phyloP scores from a whole-genome alignment of 2,113 vertebrate genomes.

The Abramis brama region DNA sequence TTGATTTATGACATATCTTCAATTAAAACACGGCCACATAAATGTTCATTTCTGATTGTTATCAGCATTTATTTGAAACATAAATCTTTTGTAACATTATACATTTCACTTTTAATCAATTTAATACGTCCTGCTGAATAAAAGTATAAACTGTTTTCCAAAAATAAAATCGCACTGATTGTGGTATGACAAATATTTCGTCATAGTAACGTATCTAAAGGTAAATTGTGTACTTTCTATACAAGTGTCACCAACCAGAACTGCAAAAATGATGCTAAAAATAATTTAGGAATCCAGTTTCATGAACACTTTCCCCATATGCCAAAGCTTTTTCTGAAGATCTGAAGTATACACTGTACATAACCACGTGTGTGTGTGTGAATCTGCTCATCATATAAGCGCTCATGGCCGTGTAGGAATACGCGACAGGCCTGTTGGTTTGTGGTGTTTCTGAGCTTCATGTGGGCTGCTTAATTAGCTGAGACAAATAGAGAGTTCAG shows the following conservation, averaged over 20 bases:
- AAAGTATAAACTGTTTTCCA: background rate
- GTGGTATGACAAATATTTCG: too few relatives aligned
- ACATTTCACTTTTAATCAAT: background rate
- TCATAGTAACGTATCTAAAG: too few relatives aligned
- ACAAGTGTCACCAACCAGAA: too few relatives aligned
- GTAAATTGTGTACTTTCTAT: too few relatives aligned
- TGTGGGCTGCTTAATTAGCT: conserved; percentile 68
- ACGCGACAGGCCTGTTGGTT: background rate
- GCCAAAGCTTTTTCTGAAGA: background rate
- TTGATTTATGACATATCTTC: too few relatives aligned
- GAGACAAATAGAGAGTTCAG: conserved; percentile 71
- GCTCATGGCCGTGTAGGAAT: background rate
- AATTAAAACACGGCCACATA: too few relatives aligned
- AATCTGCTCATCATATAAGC: background rate
- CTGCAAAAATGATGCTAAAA: too few relatives aligned
- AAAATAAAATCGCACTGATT: too few relatives aligned
- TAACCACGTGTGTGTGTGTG: background rate
- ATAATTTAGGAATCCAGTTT: too few relatives aligned
- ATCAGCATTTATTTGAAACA: background rate
- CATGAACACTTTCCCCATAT: too few relatives aligned
- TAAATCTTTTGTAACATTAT: background rate
- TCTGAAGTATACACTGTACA: background rate
- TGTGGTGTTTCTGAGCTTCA: background rate
- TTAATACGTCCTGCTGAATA: background rate
- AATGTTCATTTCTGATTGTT: background rate